phyloP scores from a whole-genome alignment of 1,140 invertebrate species.

The Pinna nobilis region DNA sequence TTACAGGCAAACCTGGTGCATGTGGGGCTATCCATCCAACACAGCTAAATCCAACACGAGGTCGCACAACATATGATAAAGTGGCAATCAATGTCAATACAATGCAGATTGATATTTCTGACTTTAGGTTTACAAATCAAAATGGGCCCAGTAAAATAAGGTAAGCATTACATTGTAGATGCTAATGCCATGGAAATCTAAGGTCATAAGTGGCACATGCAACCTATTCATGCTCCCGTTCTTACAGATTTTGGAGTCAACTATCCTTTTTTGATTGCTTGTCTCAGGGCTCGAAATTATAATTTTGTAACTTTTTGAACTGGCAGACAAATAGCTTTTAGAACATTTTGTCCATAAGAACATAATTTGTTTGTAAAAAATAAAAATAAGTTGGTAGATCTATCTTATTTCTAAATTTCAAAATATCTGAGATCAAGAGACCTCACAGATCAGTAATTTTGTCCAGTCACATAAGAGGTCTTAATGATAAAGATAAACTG shows the following conservation, averaged over 20 bases:
- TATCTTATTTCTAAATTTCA: not conserved
- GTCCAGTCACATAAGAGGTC: not conserved
- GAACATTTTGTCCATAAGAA: not conserved
- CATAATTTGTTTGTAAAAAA: no score
- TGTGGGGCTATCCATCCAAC: constrained; percentile 41
- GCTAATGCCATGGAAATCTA: not conserved
- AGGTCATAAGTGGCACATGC: not conserved
- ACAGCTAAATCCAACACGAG: constrained; percentile 22
- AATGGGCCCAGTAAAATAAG: constrained; percentile 33
- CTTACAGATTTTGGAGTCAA: not conserved
- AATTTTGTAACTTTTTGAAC: not conserved
- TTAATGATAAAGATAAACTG: not conserved
- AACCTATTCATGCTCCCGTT: not conserved
- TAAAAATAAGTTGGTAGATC: not conserved
- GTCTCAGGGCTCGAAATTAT: not conserved
- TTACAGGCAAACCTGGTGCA: not conserved
- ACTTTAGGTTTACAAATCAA: constrained; percentile 45
- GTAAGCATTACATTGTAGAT: constrained; percentile 23
- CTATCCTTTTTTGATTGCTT: no score
- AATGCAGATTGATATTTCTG: constrained; percentile 35
- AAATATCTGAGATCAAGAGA: not conserved
- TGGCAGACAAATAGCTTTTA: not conserved
- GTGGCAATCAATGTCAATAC: constrained; percentile 31
- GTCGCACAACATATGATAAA: constrained; percentile 49
- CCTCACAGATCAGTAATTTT: not conserved